These are phyloP conservation scores for Heliconius erato DNA, from an alignment of 2,888 invertebrate genomes.

Conservation along the genomic window DNA sequence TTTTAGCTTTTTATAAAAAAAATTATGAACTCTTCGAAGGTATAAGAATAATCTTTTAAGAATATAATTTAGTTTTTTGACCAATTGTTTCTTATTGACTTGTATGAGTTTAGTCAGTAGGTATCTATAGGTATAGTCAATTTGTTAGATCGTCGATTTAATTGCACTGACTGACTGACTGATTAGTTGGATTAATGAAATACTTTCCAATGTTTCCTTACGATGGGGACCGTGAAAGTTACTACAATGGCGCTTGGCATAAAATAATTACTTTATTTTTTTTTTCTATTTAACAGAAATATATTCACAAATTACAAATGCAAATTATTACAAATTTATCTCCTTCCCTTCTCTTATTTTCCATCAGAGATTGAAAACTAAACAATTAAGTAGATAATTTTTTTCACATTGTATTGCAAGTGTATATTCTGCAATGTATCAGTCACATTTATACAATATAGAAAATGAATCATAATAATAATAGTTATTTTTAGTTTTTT, in stretches of 20 bases:
- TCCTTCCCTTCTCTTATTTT: not conserved
- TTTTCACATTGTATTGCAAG: not conserved
- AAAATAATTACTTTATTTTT: conserved; percentile 6
- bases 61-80: conserved; percentile 41
- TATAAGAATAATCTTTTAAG: not conserved
- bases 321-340: not conserved
- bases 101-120: not conserved
- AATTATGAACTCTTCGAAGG: not conserved
- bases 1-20: not conserved
- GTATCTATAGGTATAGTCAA: not conserved
- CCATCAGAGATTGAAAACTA: not conserved
- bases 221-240: conserved; percentile 74
- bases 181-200: conserved; percentile 71
- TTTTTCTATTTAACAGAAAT: not conserved
- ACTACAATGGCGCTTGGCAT: conserved; percentile 50
- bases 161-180: no score
- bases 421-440: not conserved
- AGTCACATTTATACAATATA: not conserved
- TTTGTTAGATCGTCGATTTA: conserved; percentile 52
- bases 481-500: not conserved
- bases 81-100: conserved; percentile 40
- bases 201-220: conserved; percentile 77
- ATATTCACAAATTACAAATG: not conserved
- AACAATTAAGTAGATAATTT: not conserved
- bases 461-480: not conserved